A percentile compares a stretch with the other conserved stretches of the same genome.
These are phyloP conservation scores for Manis pentadactyla DNA, from an alignment of 2,797 vertebrate species.

Conservation along the genomic window DNA sequence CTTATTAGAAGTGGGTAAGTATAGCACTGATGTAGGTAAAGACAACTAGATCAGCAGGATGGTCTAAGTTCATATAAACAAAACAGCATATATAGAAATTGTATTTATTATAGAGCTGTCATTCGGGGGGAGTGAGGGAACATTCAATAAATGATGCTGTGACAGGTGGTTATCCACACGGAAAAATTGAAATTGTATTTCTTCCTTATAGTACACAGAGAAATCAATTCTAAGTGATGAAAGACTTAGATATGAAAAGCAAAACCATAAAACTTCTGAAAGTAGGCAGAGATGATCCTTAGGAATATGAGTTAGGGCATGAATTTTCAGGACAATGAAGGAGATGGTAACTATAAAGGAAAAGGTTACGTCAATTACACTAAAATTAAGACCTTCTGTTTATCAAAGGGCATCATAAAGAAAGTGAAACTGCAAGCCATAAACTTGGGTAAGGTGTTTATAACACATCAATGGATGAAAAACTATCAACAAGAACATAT, in stretches of 20 bases:
- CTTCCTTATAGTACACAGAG: neutral
- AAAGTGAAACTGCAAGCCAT: neutral
- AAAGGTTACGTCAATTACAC: neutral
- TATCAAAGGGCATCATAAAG: neutral
- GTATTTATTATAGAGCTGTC: conserved; percentile 18
- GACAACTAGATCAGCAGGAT: neutral
- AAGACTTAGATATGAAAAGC: conserved; percentile 5
- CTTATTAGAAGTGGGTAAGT: neutral
- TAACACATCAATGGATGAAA: neutral
- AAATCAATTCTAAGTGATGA: conserved; percentile 19
- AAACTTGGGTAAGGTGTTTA: neutral
- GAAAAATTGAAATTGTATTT: conserved; percentile 42
- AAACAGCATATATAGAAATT: neutral
- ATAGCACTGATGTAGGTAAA: neutral
- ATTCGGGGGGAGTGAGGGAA: neutral
- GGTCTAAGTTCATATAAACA: neutral
- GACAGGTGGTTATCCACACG: neutral
- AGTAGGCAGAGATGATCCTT: neutral
- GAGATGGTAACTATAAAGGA: neutral
- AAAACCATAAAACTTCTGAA: conserved; percentile 1
- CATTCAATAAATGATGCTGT: neutral
- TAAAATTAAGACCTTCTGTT: conserved; percentile 19
- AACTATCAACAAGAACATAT: neutral
- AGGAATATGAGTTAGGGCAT: neutral
- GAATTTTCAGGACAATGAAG: neutral